Conservation (phyloP, 2,888 invertebrate species). For the Cynaeus angustus region DNA sequence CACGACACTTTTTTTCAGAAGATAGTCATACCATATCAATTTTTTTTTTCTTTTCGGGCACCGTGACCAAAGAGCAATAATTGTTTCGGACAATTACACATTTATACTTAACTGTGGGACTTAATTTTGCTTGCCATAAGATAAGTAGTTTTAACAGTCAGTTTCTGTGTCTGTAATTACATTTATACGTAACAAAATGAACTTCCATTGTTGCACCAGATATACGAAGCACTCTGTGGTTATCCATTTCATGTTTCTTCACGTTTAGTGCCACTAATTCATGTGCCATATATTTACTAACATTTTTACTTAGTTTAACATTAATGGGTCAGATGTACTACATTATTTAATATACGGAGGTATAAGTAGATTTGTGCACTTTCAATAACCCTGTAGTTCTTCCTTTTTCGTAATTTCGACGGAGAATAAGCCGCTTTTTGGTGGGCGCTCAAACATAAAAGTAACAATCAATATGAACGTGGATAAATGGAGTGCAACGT, state of each 20-base stretch:
- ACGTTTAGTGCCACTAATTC: conserved; percentile 12
- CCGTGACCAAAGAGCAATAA: conserved; percentile 4
- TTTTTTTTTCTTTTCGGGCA: background rate
- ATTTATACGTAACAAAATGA: conserved; percentile 7
- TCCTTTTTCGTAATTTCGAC: background rate
- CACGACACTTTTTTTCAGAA: conserved; percentile 46
- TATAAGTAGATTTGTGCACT: conserved; percentile 36
- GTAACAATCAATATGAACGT: conserved; percentile 60
- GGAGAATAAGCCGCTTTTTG: background rate
- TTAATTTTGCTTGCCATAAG: conserved; percentile 26
- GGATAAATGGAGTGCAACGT: conserved; percentile 50
- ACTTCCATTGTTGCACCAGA: conserved; percentile 6
- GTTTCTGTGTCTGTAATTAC: conserved; percentile 14
- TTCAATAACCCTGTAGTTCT: conserved; percentile 20
- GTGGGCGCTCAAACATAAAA: background rate
- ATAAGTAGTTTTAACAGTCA: conserved; percentile 20
- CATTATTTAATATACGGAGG: conserved; percentile 32
- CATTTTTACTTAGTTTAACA: conserved; percentile 30
- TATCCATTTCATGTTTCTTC: conserved; percentile 17
- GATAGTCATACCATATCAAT: conserved; percentile 13
- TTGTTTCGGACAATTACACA: background rate
- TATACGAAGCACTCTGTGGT: conserved; percentile 29
- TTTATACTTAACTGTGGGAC: background rate
- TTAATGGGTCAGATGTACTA: conserved; percentile 39
- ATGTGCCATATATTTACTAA: conserved; percentile 29